A percentile compares a stretch with the other conserved stretches of the same genome.
phyloP scores from a whole-genome alignment of 2,113 vertebrate genomes.

The Siniperca knerii region DNA sequence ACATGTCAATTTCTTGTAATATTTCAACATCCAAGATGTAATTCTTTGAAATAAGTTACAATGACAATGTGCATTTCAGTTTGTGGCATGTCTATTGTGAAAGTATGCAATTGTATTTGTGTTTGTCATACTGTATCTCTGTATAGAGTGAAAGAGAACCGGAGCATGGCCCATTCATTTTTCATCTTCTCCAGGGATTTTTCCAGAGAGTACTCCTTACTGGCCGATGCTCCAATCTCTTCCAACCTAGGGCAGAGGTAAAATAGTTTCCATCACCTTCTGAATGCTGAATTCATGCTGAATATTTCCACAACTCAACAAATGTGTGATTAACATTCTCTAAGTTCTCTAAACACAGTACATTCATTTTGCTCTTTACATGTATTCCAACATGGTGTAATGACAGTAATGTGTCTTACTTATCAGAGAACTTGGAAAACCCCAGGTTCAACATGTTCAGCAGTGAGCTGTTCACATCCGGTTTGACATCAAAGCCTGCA shows the following conservation, averaged over 20 bases:
- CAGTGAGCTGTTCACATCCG: slow-evolving; percentile 84
- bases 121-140: slow-evolving; percentile 88
- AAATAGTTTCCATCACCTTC: neutral
- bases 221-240: slow-evolving; percentile 89
- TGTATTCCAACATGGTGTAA: neutral
- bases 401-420: slow-evolving; percentile 82
- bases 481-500: slow-evolving; percentile 87
- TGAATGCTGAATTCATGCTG: neutral
- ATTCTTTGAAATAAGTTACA: neutral
- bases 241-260: slow-evolving; percentile 84
- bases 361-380: neutral
- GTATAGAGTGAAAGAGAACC: slow-evolving; percentile 86
- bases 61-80: slow-evolving; percentile 1
- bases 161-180: slow-evolving; percentile 87
- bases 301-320: neutral
- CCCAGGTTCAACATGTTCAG: slow-evolving; percentile 88
- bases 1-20: neutral
- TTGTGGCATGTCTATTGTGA: neutral
- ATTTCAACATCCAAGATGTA: neutral
- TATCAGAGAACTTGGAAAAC: slow-evolving; percentile 85
- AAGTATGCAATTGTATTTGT: neutral
- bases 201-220: slow-evolving; percentile 92
- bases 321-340: neutral
- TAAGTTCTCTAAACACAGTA: neutral
- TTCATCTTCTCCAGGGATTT: slow-evolving; percentile 93